Base-by-base conservation (phyloP, 2,888 invertebrate genomes). In the Eulithis testata region DNA sequence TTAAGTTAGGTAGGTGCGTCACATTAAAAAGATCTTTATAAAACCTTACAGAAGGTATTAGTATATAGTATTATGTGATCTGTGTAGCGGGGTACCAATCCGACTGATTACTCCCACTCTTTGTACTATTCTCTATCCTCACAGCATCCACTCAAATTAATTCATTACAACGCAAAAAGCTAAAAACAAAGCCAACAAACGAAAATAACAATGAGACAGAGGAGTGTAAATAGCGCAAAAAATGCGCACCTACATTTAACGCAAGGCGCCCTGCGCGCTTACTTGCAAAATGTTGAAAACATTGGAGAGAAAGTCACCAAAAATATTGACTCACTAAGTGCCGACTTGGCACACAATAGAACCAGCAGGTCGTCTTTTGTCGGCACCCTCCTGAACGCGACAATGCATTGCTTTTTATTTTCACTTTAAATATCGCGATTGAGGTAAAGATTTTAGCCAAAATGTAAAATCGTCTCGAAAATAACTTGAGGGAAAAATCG, bases 321-420 rank as follows among this genome's bases (percentile, higher is more conserved):
- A 91, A 91, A 92, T 92, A 91, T 91, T 92, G 91, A 91, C 85
- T 90, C 83, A 86, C 89, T 87, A 90, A 91, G 90, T 91, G 91
- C 90, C 90, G 90, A 85, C 85, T 85, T 79, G 73, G 83, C 78
- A 71, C 81, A 91, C 91, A 91, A 91, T 88, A 82, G 82, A 76
- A 83, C 78, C 91, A 90, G 91, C 91, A 91, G 91, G 92, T 91
- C 82, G 87, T 82, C 90, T 76, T 86, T 91, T 92, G 90, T 90
- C 74, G 65, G 69, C 72, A 72, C 89, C 88, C 83, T 61, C 81
- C 85, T 80, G 82, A 79, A 76, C 78, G 76, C 76, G 77, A 88
- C 90, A 88, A 89, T 86, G 81, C 83, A 90, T 84, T 83, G 85
- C 86, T 86, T 90, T 89, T 89, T 89, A 86, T 83, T 83, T 85